A percentile compares a stretch with the other conserved stretches of the same genome.
Conservation (phyloP, 2,113 vertebrate species). For the Taxidea taxus region DNA sequence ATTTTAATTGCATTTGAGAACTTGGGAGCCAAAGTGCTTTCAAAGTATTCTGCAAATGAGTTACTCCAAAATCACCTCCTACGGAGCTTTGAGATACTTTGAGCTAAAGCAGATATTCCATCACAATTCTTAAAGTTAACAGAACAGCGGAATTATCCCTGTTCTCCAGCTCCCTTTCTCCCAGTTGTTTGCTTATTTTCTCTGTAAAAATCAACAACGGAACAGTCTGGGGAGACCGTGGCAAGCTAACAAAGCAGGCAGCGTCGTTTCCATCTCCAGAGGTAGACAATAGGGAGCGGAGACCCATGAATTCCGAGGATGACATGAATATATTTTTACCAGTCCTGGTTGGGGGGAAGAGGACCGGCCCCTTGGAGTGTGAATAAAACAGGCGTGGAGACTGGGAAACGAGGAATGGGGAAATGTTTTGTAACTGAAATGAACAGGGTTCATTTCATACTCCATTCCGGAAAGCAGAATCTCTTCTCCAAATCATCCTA, state of each 20-base stretch:
- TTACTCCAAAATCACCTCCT: background rate
- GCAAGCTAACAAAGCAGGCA: background rate
- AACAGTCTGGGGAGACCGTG: background rate
- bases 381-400: background rate
- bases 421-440: background rate
- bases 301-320: rapidly evolving
- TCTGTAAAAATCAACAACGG: constrained; percentile 45
- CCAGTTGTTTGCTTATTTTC: constrained; percentile 45
- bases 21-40: background rate
- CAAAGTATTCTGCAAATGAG: background rate
- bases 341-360: background rate
- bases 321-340: background rate
- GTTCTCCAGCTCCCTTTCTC: constrained; percentile 13
- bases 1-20: background rate
- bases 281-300: background rate
- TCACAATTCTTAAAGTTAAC: constrained; percentile 31
- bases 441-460: background rate
- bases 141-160: background rate
- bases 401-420: background rate
- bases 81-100: constrained; percentile 2
- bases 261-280: background rate
- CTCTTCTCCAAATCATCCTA: background rate
- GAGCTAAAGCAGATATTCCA: constrained; percentile 45
- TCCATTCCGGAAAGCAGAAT: background rate
- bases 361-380: background rate